These are phyloP conservation scores for Megalurothrips usitatus DNA, from an alignment of 2,888 invertebrate species.

Conservation along the genomic window DNA sequence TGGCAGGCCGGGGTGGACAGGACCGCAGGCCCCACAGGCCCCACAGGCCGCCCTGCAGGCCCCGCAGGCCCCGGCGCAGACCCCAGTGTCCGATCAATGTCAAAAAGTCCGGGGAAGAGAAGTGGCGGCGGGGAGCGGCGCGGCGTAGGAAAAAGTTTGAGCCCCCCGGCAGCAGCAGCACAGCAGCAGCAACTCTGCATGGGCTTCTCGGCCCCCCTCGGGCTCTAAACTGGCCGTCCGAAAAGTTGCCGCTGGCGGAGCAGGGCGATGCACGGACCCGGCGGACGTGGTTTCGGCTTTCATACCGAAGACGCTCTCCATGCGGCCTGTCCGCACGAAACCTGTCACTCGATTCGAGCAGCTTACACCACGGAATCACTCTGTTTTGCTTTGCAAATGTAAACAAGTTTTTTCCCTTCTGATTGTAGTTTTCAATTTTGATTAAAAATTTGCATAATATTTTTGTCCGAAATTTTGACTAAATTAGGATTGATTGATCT, in stretches of 20 bases:
- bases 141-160: not conserved
- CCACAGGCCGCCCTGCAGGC: not conserved
- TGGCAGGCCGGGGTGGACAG: not conserved
- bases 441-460: too few species aligned
- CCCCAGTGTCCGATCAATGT: conserved; percentile 5
- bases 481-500: too few species aligned
- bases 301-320: too few species aligned
- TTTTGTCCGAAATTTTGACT: too few species aligned
- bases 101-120: not conserved
- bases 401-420: too few species aligned
- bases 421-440: too few species aligned
- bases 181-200: not conserved
- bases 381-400: too few species aligned
- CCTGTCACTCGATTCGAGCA: too few species aligned
- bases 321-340: too few species aligned
- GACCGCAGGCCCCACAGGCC: not conserved
- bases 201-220: not conserved
- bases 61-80: not conserved
- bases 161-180: not conserved
- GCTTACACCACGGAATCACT: too few species aligned
- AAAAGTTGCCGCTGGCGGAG: not conserved
- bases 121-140: not conserved
- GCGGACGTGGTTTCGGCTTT: too few species aligned
- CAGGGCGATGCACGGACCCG: too few species aligned
- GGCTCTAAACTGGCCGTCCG: conserved; percentile 3